Evolutionary conservation across 2,888 invertebrate species (phyloP).

Genomic region (Panopea generosa): DNA sequence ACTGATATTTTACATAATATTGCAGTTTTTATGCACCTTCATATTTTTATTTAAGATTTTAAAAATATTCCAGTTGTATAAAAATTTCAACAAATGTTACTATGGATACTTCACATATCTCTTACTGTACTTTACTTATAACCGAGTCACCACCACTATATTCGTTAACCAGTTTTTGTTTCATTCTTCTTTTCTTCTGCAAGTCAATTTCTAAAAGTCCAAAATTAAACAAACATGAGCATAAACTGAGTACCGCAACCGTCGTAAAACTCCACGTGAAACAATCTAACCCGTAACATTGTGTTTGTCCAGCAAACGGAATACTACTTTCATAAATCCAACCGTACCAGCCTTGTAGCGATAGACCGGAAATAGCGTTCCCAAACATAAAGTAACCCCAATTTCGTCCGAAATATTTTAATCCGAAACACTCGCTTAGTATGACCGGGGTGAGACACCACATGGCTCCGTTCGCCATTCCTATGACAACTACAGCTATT

Average conservation of each 20-base stretch:
- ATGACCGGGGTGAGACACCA: conserved; percentile 74
- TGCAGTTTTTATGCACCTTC: no score
- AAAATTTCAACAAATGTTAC: no score
- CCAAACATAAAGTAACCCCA: conserved; percentile 74
- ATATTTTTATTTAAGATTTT: no score
- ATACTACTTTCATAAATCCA: conserved; percentile 66
- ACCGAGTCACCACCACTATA: no score
- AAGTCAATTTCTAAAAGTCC: conserved; percentile 58
- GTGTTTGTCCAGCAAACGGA: conserved; percentile 39
- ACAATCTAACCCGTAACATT: conserved; percentile 68
- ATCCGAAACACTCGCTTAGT: conserved; percentile 71
- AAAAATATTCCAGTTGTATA: no score
- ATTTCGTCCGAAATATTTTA: conserved; percentile 72
- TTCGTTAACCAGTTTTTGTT: no score
- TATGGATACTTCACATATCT: no score
- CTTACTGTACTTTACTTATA: no score
- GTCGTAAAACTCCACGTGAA: conserved; percentile 69
- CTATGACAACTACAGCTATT: conserved; percentile 56
- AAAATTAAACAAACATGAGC: conserved; percentile 63
- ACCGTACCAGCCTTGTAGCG: conserved; percentile 67
- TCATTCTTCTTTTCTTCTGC: not conserved
- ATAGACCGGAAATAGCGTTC: conserved; percentile 65
- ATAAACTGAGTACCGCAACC: conserved; percentile 64
- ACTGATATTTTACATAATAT: no score
- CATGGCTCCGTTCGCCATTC: conserved; percentile 71